phyloP scores from a whole-genome alignment of 2,113 vertebrate genomes.

The Megaceryle maxima region DNA sequence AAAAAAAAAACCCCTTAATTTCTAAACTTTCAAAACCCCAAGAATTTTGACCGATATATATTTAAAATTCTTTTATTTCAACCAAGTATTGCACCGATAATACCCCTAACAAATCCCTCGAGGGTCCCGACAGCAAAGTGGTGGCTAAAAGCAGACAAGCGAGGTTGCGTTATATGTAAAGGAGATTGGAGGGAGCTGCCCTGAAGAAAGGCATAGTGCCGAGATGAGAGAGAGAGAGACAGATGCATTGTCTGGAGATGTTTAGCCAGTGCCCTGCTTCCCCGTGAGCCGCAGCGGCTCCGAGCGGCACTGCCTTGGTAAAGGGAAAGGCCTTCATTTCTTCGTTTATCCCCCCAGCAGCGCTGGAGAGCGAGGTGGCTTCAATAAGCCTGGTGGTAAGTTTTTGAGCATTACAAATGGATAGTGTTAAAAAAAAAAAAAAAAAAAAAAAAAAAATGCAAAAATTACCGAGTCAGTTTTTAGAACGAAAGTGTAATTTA shows the following conservation, averaged over 20 bases:
- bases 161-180: slow-evolving; percentile 72
- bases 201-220: slow-evolving; percentile 86
- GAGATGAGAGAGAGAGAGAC: slow-evolving; percentile 78
- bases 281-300: slow-evolving; percentile 92
- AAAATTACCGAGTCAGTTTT: neutral
- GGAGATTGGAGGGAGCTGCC: slow-evolving; percentile 80
- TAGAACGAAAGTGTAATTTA: neutral
- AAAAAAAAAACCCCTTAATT: neutral
- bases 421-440: slow-evolving; percentile 87
- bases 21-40: neutral
- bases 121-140: slow-evolving; percentile 66
- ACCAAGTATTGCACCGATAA: slow-evolving; percentile 83
- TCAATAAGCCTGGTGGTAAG: slow-evolving; percentile 99
- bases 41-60: too few relatives aligned
- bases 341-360: slow-evolving; percentile 99
- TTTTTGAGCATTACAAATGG: slow-evolving; percentile 98
- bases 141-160: slow-evolving; percentile 72
- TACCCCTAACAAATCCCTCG: slow-evolving; percentile 52
- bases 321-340: slow-evolving; percentile 99
- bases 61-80: neutral
- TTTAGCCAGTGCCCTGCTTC: slow-evolving; percentile 94
- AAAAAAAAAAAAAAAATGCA: slow-evolving; percentile 38
- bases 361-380: slow-evolving; percentile 99
- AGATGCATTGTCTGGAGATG: slow-evolving; percentile 83
- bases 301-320: slow-evolving; percentile 97